A percentile compares a stretch with the other conserved stretches of the same genome.
Conservation (phyloP, 2,888 invertebrate species). For the Endotricha flammealis region DNA sequence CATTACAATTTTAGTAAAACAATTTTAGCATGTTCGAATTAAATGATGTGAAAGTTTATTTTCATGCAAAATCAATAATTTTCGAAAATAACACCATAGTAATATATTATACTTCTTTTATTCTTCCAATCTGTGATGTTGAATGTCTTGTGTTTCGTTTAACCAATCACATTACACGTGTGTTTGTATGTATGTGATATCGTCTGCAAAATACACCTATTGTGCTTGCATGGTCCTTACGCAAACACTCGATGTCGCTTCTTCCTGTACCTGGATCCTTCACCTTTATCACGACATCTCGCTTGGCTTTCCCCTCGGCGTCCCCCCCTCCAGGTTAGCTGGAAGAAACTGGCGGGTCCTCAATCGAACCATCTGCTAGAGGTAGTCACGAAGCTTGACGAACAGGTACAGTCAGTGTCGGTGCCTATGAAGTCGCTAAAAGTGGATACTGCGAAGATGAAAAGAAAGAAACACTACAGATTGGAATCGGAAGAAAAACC, state of each 20-base stretch:
- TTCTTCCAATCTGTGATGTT: conserved; percentile 54
- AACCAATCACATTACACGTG: conserved; percentile 31
- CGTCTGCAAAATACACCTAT: conserved; percentile 41
- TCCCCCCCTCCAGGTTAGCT: conserved; percentile 67
- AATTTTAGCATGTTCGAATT: too few species aligned
- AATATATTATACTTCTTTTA: conserved; percentile 25
- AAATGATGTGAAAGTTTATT: too few species aligned
- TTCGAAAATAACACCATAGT: conserved; percentile 14
- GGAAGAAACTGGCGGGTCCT: conserved; percentile 82
- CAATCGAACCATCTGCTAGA: conserved; percentile 81
- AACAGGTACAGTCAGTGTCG: conserved; percentile 70
- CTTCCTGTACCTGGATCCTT: conserved; percentile 9
- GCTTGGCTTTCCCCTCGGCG: conserved; percentile 31
- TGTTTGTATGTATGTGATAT: conserved; percentile 55
- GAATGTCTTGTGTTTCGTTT: conserved; percentile 60
- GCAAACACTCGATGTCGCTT: conserved; percentile 52
- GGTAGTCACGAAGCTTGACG: conserved; percentile 82
- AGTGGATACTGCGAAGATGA: conserved; percentile 79
- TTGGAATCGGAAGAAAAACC: conserved; percentile 89
- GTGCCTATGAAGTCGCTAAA: conserved; percentile 60
- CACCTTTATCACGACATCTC: conserved; percentile 11
- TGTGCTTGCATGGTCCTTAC: conserved; percentile 23
- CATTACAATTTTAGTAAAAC: too few species aligned
- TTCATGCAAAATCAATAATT: too few species aligned
- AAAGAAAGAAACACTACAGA: conserved; percentile 85